Percentiles rank a stretch among this genome's conserved stretches.
These are phyloP conservation scores for Spinus olivaceus DNA, from an alignment of 2,797 vertebrate genomes.

Conservation along the genomic window DNA sequence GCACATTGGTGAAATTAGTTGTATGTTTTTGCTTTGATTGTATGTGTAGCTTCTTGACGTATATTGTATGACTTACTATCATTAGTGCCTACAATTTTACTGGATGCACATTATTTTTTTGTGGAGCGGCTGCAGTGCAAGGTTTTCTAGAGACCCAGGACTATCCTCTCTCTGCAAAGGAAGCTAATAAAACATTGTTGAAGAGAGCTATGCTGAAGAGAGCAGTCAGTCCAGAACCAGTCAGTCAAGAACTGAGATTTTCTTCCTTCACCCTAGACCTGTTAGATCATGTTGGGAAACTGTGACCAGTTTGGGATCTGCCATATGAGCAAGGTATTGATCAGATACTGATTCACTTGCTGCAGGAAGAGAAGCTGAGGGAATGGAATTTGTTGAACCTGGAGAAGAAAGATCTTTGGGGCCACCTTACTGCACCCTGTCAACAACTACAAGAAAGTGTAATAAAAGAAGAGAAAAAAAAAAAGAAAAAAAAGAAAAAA, in stretches of 20 bases:
- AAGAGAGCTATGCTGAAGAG: accelerated
- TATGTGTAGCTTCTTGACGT: background rate
- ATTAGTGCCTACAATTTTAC: background rate
- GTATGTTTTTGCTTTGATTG: background rate
- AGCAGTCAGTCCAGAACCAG: background rate
- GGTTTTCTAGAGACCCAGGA: background rate
- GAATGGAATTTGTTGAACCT: background rate
- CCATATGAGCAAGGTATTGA: background rate
- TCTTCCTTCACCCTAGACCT: background rate
- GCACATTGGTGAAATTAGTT: background rate
- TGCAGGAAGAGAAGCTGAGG: background rate
- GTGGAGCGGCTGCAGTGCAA: background rate
- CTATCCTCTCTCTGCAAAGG: accelerated
- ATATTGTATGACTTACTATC: background rate
- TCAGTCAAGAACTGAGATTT: accelerated
- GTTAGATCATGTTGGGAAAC: background rate
- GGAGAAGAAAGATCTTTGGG: background rate
- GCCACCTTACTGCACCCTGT: background rate
- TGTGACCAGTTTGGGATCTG: background rate
- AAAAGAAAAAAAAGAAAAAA: background rate
- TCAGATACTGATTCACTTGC: background rate
- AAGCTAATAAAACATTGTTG: background rate
- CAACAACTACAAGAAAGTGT: background rate
- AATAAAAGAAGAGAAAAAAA: too few relatives aligned
- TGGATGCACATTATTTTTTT: background rate